Conservation (phyloP, 2,113 vertebrate species). For the Oncorhynchus kisutch region DNA sequence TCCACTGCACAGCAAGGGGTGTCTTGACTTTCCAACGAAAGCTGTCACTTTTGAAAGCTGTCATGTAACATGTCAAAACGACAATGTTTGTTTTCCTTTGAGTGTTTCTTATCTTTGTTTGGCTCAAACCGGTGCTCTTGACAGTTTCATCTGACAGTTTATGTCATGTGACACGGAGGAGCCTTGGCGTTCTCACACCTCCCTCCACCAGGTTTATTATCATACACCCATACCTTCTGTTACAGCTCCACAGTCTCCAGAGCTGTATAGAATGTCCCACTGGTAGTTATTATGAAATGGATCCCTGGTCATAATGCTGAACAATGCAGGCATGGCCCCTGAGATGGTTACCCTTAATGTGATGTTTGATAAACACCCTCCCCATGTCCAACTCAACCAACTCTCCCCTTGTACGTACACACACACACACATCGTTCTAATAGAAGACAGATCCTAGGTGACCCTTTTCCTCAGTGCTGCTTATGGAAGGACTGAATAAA, state of each 20-base stretch:
- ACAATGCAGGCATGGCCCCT: slow-evolving; percentile 25
- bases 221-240: neutral
- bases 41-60: neutral
- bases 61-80: neutral
- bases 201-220: too few relatives aligned
- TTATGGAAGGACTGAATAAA: slow-evolving; percentile 54
- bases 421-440: slow-evolving; percentile 21
- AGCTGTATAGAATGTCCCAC: neutral
- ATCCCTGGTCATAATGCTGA: neutral
- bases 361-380: slow-evolving; percentile 43
- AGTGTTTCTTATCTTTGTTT: neutral
- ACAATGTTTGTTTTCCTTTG: neutral
- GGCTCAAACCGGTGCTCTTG: neutral
- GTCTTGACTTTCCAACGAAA: neutral
- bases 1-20: neutral
- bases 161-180: too few relatives aligned
- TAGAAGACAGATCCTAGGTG: slow-evolving; percentile 50
- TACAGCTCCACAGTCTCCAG: neutral
- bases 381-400: slow-evolving; percentile 34
- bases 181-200: too few relatives aligned
- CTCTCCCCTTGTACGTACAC: neutral
- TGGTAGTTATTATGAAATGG: neutral
- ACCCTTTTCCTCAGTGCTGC: slow-evolving; percentile 41
- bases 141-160: too few relatives aligned
- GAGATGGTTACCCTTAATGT: slow-evolving; percentile 23